phyloP scores from a whole-genome alignment of 2,888 invertebrate species.

The Caenorhabditis afra region DNA sequence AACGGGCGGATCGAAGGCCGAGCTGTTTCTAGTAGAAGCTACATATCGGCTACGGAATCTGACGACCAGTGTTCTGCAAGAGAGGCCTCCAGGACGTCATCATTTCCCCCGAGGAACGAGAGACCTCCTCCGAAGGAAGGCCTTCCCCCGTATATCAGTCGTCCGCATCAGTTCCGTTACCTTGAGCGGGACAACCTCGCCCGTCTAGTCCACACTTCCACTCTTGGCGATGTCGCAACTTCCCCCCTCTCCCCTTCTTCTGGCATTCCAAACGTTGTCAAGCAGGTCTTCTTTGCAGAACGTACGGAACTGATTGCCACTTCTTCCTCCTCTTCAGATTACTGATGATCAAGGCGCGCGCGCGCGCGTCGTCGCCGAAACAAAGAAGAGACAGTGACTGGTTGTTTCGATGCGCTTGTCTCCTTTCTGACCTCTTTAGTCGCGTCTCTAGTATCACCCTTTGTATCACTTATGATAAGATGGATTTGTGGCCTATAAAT shows the following conservation, averaged over 20 bases:
- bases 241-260: neutral
- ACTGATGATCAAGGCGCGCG: neutral
- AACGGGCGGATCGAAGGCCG: constrained; percentile 22
- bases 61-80: constrained; percentile 36
- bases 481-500: neutral
- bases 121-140: constrained; percentile 18
- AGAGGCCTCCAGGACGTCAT: constrained; percentile 29
- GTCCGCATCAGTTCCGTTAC: constrained; percentile 45
- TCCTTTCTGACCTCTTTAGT: constrained; percentile 11
- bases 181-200: constrained; percentile 30
- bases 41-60: constrained; percentile 11
- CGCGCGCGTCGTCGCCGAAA: neutral
- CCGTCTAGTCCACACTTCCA: neutral
- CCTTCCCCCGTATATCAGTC: constrained; percentile 17
- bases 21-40: constrained; percentile 26
- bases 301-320: neutral
- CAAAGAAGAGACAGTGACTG: neutral
- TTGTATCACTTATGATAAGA: neutral
- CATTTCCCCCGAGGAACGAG: constrained; percentile 12
- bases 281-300: neutral
- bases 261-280: no score
- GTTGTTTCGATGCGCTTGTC: constrained; percentile 1
- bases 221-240: constrained; percentile 1
- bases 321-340: neutral
- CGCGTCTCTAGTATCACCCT: constrained; percentile 5